phyloP scores from a whole-genome alignment of 2,797 vertebrate genomes.

The Rhadinocentrus ornatus region DNA sequence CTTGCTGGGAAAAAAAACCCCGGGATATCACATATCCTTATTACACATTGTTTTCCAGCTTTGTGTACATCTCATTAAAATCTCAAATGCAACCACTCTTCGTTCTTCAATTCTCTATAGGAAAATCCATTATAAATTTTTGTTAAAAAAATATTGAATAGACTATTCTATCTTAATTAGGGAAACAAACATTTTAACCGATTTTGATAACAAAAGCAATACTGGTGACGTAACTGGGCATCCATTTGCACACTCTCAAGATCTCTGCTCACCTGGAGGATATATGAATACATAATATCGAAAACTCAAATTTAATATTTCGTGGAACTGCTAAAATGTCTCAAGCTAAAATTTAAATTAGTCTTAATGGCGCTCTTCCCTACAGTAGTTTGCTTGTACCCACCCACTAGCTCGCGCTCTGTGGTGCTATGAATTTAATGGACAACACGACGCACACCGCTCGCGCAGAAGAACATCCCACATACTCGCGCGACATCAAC shows the following conservation, averaged over 20 bases:
- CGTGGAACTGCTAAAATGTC: not conserved
- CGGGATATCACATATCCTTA: not conserved
- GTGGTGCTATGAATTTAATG: constrained; percentile 65
- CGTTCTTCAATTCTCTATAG: not conserved
- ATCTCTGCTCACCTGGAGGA: constrained; percentile 32
- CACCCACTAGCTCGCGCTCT: constrained; percentile 48
- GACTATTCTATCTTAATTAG: not conserved
- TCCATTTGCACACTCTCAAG: constrained; percentile 32
- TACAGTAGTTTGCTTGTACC: constrained; percentile 26
- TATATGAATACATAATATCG: not conserved
- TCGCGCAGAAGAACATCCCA: constrained; percentile 71
- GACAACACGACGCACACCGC: constrained; percentile 65
- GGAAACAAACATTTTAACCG: constrained; percentile 2
- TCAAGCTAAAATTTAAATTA: not conserved
- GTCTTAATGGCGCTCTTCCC: not conserved
- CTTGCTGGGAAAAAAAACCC: not conserved
- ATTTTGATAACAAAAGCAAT: constrained; percentile 35
- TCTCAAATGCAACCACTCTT: not conserved
- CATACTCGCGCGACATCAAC: constrained; percentile 75
- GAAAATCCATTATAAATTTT: not conserved
- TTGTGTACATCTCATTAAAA: not conserved
- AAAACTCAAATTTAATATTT: not conserved
- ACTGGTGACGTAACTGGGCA: constrained; percentile 56
- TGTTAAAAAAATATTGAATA: not conserved
- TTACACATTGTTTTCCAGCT: not conserved